Evolutionary conservation across 2,113 vertebrate species (phyloP).

Genomic region (Indicator maculatus): DNA sequence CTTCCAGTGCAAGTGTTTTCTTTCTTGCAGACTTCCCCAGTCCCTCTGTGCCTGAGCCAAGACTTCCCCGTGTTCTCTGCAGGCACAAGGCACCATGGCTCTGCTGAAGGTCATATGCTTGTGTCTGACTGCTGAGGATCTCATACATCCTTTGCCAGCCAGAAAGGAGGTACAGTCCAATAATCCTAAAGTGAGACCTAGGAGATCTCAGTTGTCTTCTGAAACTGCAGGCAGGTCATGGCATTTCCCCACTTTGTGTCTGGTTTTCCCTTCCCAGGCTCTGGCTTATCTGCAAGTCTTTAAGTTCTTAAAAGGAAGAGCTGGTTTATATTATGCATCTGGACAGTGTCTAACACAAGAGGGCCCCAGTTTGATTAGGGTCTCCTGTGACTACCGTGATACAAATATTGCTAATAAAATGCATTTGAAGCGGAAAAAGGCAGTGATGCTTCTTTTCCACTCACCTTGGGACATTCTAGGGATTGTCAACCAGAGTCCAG

Average conservation of each 20-base stretch:
- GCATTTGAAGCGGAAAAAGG: neutral
- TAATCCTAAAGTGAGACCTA: neutral
- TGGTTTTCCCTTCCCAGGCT: constrained; percentile 30
- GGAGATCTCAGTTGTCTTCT: neutral
- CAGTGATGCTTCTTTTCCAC: neutral
- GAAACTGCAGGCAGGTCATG: neutral
- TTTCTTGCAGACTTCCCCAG: neutral
- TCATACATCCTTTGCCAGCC: neutral
- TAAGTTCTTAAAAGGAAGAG: constrained; percentile 32
- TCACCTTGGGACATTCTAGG: neutral
- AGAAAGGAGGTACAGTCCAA: neutral
- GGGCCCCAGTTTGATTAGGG: constrained; percentile 49
- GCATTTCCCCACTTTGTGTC: neutral
- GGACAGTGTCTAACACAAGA: constrained; percentile 42
- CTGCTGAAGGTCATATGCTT: neutral
- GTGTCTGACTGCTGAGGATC: neutral
- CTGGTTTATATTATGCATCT: constrained; percentile 41
- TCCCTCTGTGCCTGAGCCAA: neutral
- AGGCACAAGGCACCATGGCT: neutral
- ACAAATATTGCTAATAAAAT: constrained; percentile 28
- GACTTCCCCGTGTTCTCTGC: neutral
- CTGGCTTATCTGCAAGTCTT: constrained; percentile 36
- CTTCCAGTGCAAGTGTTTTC: neutral
- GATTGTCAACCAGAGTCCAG: neutral
- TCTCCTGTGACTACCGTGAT: constrained; percentile 20